Percentiles rank a stretch among this genome's conserved stretches.
phyloP scores from a whole-genome alignment of 2,113 vertebrate species.

The Eulemur rufifrons region DNA sequence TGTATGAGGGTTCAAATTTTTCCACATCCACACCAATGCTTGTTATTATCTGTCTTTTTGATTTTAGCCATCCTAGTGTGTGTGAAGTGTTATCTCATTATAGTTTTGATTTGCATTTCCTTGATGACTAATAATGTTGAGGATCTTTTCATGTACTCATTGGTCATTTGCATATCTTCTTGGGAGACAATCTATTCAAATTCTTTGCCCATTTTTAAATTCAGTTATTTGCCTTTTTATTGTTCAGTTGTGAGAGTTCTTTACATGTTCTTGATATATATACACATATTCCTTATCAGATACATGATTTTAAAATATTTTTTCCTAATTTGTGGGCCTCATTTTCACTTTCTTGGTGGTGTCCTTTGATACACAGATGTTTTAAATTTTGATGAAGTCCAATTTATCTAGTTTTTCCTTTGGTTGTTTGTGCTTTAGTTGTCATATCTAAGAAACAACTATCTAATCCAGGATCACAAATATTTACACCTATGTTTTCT shows the following conservation, averaged over 20 bases:
- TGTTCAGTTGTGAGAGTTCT: neutral
- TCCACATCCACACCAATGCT: neutral
- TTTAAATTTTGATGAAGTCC: neutral
- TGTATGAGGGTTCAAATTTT: neutral
- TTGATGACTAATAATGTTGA: neutral
- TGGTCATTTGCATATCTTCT: neutral
- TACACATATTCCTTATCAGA: neutral
- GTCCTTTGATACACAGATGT: neutral
- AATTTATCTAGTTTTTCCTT: neutral
- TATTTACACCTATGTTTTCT: neutral
- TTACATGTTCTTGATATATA: neutral
- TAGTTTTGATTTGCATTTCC: neutral
- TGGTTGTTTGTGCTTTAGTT: neutral
- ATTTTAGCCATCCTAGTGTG: neutral
- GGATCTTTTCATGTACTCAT: neutral
- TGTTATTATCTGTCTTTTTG: neutral
- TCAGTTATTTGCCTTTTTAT: neutral
- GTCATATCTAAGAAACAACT: neutral
- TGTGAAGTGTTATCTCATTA: neutral
- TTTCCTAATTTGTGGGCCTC: neutral
- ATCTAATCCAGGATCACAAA: neutral
- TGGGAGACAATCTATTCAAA: neutral
- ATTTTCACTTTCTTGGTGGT: neutral
- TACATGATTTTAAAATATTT: conserved; percentile 14
- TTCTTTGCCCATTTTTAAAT: neutral